Evolutionary conservation across 35 echinoderm and acorn worm genomes (phyloP), one percentile per base, ranked within the genome.

Genomic region (Anneissia japonica): DNA sequence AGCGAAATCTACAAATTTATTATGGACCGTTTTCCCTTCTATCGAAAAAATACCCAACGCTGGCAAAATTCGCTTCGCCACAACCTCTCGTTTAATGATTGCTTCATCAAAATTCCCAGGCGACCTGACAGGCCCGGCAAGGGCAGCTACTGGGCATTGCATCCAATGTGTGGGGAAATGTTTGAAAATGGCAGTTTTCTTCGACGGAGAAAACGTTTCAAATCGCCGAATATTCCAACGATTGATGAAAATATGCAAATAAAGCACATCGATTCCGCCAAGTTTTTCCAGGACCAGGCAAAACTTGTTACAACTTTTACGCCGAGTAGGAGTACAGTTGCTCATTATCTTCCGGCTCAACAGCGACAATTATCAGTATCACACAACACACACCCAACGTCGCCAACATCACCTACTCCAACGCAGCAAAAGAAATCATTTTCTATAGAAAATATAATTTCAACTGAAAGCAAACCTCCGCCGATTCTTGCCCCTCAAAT

Each of bases 1-100:
- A 99, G 96, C 74, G 96, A 99, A 73, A 99, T 99, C 86, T 99
- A 99, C 79, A 99, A 99, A 74, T 99, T 99, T 72, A 99, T 99
- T 84, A 99, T 99, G 96, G 96, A 99, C 81, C 82, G 96, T 34
- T 99, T 99, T 84, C 96, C 96, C 5, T 99, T 94, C 36, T 99
- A 99, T 80, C 89, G 96, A 10, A 99, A 99, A 40, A 99, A 99
- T 77, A 99, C 96, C 0, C 96, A 99, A 75, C 77, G 96, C 26
- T 99, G 96, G 96, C 96, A 99, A 74, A 99, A 99, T 76, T 99
- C 96, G 76, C 87, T 99, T 10, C 86, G 96, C 23, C 96, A 99
- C 46, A 99, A 99, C 55, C 77, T 99, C 9, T 99, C 96, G 31
- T 99, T 99, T 76, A 99, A 99, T 38, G 96, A 99, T 78, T 99